These are phyloP conservation scores for Aquatica leii DNA, from an alignment of 2,888 invertebrate species.

Conservation along the genomic window DNA sequence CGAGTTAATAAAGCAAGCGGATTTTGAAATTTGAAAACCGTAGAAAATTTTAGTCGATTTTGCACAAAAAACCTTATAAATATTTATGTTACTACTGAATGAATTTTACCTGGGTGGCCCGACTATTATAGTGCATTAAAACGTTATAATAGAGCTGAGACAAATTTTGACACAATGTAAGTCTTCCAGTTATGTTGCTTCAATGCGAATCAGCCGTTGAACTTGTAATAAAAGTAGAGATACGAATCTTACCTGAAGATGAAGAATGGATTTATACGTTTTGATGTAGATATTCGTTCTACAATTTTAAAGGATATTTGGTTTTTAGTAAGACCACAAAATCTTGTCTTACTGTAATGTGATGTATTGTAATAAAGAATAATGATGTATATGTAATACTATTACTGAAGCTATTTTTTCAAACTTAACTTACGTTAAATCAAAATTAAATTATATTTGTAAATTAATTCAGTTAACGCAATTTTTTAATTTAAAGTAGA, in stretches of 20 bases:
- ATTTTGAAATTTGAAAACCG: constrained; percentile 10
- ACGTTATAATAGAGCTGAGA: constrained; percentile 28
- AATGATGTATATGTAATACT: too few species aligned
- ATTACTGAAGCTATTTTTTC: too few species aligned
- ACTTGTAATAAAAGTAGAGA: not conserved
- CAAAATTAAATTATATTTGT: too few species aligned
- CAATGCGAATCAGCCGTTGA: constrained; percentile 2
- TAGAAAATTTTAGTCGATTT: constrained; percentile 26
- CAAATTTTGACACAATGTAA: constrained; percentile 34
- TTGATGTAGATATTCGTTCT: too few species aligned
- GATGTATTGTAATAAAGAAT: too few species aligned
- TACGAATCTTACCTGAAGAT: not conserved
- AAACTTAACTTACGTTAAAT: too few species aligned
- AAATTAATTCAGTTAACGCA: too few species aligned
- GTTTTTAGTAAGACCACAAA: too few species aligned
- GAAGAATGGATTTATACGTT: not conserved
- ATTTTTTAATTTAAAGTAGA: too few species aligned
- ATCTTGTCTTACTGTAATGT: too few species aligned
- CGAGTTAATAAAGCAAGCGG: too few species aligned
- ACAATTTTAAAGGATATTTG: too few species aligned
- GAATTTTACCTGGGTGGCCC: constrained; percentile 35
- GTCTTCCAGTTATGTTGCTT: constrained; percentile 18
- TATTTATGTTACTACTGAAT: constrained; percentile 33
- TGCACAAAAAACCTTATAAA: constrained; percentile 34
- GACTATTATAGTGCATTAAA: constrained; percentile 24